These are phyloP conservation scores for Julus scandinavius DNA, from an alignment of 2,888 invertebrate genomes.

Conservation along the genomic window DNA sequence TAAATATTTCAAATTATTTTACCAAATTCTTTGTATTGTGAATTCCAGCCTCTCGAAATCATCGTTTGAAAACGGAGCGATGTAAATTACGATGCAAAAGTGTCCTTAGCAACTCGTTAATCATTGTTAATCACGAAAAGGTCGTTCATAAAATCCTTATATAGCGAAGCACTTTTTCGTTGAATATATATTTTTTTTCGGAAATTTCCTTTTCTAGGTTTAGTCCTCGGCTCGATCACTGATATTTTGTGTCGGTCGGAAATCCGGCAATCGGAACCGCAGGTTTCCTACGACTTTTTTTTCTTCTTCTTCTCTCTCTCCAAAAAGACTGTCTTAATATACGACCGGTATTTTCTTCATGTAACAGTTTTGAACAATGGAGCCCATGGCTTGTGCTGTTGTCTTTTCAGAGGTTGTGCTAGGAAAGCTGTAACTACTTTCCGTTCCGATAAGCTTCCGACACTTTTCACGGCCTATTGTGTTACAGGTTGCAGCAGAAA, in stretches of 20 bases:
- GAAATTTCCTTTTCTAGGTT: not conserved
- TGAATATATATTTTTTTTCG: not conserved
- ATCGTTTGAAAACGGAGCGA: not conserved
- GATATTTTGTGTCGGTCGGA: slow-evolving; percentile 50
- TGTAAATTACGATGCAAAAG: not conserved
- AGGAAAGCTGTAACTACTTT: slow-evolving; percentile 48
- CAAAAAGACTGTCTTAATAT: not conserved
- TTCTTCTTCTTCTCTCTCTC: not conserved
- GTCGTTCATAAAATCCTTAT: too few species aligned
- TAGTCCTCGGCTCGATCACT: not conserved
- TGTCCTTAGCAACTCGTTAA: not conserved
- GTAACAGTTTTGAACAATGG: too few species aligned
- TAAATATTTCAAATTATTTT: too few species aligned
- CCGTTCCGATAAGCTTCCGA: slow-evolving; percentile 54
- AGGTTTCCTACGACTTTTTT: not conserved
- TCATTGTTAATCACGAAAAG: too few species aligned
- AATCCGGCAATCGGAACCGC: slow-evolving; percentile 54
- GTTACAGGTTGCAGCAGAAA: slow-evolving; percentile 52
- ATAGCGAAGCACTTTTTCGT: not conserved
- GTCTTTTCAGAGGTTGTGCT: slow-evolving; percentile 11
- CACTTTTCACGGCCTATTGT: slow-evolving; percentile 52
- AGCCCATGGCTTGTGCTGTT: too few species aligned
- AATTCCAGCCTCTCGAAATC: not conserved
- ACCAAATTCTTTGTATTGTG: too few species aligned
- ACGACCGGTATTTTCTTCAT: not conserved